A percentile compares a stretch with the other conserved stretches of the same genome.
Evolutionary conservation across 2,797 vertebrate genomes (phyloP).

Genomic region (Chaetodon trifasciatus): DNA sequence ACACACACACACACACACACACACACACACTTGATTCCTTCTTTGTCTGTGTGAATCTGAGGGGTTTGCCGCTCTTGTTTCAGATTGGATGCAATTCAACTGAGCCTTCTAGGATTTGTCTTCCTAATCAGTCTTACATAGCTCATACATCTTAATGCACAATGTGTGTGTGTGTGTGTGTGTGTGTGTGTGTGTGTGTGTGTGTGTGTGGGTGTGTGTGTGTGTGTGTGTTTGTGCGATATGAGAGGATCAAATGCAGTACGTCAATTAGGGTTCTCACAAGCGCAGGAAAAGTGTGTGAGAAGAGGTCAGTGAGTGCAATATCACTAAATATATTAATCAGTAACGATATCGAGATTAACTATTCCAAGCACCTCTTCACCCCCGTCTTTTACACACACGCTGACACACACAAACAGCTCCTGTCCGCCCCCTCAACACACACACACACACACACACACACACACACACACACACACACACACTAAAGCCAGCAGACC

Average conservation of each 20-base stretch:
- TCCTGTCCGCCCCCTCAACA: background rate
- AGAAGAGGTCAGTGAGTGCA: background rate
- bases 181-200: constrained; percentile 2
- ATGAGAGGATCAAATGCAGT: background rate
- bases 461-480: constrained; percentile 8
- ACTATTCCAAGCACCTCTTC: background rate
- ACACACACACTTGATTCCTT: background rate
- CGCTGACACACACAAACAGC: background rate
- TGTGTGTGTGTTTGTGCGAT: no score
- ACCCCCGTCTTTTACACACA: constrained; percentile 9
- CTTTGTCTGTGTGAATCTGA: constrained; percentile 15
- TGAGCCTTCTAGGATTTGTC: constrained; percentile 20
- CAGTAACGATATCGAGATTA: constrained; percentile 6
- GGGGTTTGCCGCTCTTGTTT: constrained; percentile 10
- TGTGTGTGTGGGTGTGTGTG: no score
- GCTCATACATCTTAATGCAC: background rate
- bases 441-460: constrained; percentile 9
- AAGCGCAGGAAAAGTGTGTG: constrained; percentile 2
- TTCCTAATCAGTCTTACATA: constrained; percentile 18
- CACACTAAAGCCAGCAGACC: constrained; percentile 54
- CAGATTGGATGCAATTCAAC: constrained; percentile 26
- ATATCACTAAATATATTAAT: constrained; percentile 15
- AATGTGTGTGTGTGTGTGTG: background rate
- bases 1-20: background rate
- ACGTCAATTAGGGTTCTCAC: background rate